Evolutionary conservation across 2,888 invertebrate genomes (phyloP).

Genomic region (Branchellion lobata): DNA sequence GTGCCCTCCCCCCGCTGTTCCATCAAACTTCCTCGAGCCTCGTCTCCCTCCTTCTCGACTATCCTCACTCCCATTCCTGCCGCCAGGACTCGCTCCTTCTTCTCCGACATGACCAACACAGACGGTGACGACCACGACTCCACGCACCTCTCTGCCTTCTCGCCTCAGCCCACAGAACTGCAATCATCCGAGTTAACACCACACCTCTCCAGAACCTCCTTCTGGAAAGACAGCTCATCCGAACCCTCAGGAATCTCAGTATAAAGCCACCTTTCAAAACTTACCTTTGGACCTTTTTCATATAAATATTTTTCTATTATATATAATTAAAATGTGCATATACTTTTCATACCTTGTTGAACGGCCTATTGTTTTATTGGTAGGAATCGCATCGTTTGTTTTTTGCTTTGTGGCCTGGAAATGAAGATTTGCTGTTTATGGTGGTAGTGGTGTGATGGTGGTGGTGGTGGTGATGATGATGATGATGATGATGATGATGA

Average conservation of each 20-base stretch:
- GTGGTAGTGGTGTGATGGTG: too few relatives aligned
- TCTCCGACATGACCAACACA: too few relatives aligned
- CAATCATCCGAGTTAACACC: background rate
- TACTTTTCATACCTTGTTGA: background rate
- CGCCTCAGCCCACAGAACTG: background rate
- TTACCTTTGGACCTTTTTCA: background rate
- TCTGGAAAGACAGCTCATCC: background rate
- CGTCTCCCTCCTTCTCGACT: background rate
- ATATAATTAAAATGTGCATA: too few relatives aligned
- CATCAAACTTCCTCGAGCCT: background rate
- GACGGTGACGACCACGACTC: too few relatives aligned
- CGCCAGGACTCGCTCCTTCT: too few relatives aligned
- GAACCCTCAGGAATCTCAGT: constrained; percentile 12
- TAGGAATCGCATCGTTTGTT: too few relatives aligned
- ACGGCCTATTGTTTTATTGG: too few relatives aligned
- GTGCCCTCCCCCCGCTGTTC: too few relatives aligned
- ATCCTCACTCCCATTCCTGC: too few relatives aligned
- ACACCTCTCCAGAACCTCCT: background rate
- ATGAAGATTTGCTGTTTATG: too few relatives aligned
- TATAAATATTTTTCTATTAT: background rate
- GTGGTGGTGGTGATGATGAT: too few relatives aligned
- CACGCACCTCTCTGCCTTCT: background rate
- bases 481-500: too few relatives aligned
- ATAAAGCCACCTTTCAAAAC: background rate
- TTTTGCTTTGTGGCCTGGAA: background rate